Evolutionary conservation across 2,888 invertebrate species (phyloP).

Genomic region (Drosophila anomelani): DNA sequence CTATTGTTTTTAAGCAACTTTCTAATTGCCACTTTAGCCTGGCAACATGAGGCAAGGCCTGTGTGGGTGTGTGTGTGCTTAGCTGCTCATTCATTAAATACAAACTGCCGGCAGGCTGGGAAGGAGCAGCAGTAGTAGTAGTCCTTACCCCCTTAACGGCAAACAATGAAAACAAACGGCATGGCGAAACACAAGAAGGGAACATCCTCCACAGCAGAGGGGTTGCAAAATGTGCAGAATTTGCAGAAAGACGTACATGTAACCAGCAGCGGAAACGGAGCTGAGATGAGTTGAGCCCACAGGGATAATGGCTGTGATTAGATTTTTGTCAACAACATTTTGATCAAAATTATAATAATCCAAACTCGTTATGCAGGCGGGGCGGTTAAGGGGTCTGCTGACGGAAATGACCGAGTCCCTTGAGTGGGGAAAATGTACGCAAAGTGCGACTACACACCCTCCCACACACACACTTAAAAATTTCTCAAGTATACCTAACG

Average conservation of each 20-base stretch:
- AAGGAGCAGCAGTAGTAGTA: constrained; percentile 39
- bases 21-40: constrained; percentile 74
- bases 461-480: constrained; percentile 63
- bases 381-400: neutral
- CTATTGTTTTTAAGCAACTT: constrained; percentile 72
- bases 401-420: constrained; percentile 22
- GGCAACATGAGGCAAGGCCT: constrained; percentile 17
- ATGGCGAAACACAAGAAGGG: constrained; percentile 39
- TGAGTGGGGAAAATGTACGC: constrained; percentile 14
- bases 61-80: constrained; percentile 23
- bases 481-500: constrained; percentile 77
- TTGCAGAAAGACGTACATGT: constrained; percentile 32
- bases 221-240: constrained; percentile 44
- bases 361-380: constrained; percentile 6
- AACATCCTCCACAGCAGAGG: constrained; percentile 5
- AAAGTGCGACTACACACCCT: constrained; percentile 53
- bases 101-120: constrained; percentile 69
- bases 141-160: constrained; percentile 53
- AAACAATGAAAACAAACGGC: constrained; percentile 69
- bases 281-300: neutral
- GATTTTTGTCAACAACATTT: constrained; percentile 31
- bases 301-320: constrained; percentile 31
- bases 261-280: neutral
- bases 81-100: constrained; percentile 72
- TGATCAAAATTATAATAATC: constrained; percentile 44